Evolutionary conservation across 2,888 invertebrate genomes (phyloP), one percentile per base, ranked within the genome.

Genomic region (Brachypalpus laphriformis): DNA sequence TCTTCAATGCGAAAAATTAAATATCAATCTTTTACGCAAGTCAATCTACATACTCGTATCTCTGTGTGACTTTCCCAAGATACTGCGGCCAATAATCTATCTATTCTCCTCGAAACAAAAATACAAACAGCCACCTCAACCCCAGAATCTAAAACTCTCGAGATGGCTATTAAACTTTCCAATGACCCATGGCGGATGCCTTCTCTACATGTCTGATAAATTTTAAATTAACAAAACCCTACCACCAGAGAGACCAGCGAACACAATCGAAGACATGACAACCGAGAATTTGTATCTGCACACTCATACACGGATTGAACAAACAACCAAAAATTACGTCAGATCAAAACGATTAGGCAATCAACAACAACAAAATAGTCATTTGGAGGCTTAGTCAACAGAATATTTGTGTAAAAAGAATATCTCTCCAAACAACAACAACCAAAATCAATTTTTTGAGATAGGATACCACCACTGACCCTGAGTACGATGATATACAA

Each of bases 351-450:
- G 54, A 54, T 68, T 42, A 54, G 18, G 18, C 54, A 51, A 66
- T 51, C 49, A 14, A 63, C 18, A 49, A 66, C 5, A 34, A 31
- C 1, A 20, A 45, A 9, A 5, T 57, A 22, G 14, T 22, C 11
- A 7, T 34, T 56, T 34, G 2, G 11, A 9, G 66, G 66, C 37
- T 66, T 37, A 66, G 51, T 49, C 49, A 65, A 66, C n/a, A 51
- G 18, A 47, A 18, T 4, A 14, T 65, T 65, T 49, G 20, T 28
- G 4, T 1, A 11, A n/a, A 34, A 57, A 28, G 25, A 25, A 25
- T 5, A 37, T 56, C 14, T 37, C 20, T 37, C 7, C 2, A 2
- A 7, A 37, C 37, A 37, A 37, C 20, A n/a, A n/a, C n/a, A n/a
- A n/a, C n/a, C n/a, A n/a, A n/a, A n/a, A n/a, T n/a, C n/a, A n/a